Evolutionary conservation across 35 echinoderm and acorn worm genomes (phyloP).

Genomic region (Heliocidaris erythrogramma): DNA sequence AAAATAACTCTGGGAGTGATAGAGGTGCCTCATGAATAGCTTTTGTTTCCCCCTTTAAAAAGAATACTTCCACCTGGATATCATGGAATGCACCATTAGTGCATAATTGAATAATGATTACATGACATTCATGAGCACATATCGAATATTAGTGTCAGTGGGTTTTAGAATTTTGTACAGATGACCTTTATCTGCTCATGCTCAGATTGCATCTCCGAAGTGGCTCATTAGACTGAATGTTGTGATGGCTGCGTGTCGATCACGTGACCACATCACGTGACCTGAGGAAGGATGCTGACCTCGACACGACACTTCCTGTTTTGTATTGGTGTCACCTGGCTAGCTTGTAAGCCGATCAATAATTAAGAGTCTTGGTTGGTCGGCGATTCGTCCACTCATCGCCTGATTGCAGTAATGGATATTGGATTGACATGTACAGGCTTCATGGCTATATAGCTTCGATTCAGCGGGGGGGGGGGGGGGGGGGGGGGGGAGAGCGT

Average conservation of each 20-base stretch:
- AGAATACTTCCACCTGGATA: too few relatives aligned
- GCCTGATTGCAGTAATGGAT: background rate
- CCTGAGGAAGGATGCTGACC: background rate
- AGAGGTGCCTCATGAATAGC: too few relatives aligned
- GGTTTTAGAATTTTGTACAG: too few relatives aligned
- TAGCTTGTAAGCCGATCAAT: background rate
- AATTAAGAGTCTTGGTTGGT: constrained; percentile 3
- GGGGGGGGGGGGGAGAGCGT: background rate
- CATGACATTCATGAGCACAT: too few relatives aligned
- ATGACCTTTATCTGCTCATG: too few relatives aligned
- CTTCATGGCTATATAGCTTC: background rate
- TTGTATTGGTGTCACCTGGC: constrained; percentile 15
- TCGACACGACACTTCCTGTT: background rate
- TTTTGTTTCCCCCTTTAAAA: too few relatives aligned
- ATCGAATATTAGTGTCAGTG: too few relatives aligned
- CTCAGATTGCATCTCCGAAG: too few relatives aligned
- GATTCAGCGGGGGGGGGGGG: background rate
- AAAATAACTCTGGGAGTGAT: too few relatives aligned
- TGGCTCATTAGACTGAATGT: too few relatives aligned
- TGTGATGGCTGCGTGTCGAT: background rate
- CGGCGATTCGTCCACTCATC: background rate
- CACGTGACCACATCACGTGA: background rate
- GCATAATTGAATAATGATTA: too few relatives aligned
- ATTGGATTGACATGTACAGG: background rate
- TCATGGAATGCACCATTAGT: too few relatives aligned